Conservation (phyloP, 2,797 vertebrate species). For the Sciurus carolinensis region DNA sequence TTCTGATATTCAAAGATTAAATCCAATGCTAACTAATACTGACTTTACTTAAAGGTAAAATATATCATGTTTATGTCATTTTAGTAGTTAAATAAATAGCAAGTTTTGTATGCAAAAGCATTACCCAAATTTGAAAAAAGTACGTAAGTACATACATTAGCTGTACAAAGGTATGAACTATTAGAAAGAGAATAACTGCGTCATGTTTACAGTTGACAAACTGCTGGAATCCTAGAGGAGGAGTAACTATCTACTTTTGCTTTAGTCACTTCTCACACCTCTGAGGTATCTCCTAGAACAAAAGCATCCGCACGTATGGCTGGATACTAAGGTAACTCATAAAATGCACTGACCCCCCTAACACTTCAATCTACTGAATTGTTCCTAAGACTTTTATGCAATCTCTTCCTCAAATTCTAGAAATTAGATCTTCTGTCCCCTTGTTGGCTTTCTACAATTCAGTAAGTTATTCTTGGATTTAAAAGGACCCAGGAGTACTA, state of each 20-base stretch:
- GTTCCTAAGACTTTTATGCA: conserved; percentile 10
- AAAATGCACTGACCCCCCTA: background rate
- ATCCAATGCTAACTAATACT: conserved; percentile 1
- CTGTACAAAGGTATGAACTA: background rate
- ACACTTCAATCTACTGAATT: background rate
- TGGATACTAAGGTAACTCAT: background rate
- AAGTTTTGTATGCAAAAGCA: background rate
- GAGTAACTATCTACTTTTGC: background rate
- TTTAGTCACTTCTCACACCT: background rate
- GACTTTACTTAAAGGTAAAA: conserved; percentile 18
- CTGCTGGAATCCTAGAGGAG: background rate
- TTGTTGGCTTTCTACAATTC: background rate
- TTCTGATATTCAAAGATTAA: background rate
- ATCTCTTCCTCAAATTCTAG: background rate
- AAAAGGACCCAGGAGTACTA: background rate
- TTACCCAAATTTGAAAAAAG: conserved; percentile 16
- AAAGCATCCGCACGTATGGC: background rate
- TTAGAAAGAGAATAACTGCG: conserved; percentile 24
- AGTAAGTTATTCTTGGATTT: background rate
- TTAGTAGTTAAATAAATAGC: background rate
- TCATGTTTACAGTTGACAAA: conserved; percentile 14
- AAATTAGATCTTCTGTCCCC: background rate
- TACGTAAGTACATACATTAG: background rate
- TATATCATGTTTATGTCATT: background rate
- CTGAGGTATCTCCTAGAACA: background rate